phyloP scores from a whole-genome alignment of 2,797 vertebrate species.

The Scyliorhinus canicula region DNA sequence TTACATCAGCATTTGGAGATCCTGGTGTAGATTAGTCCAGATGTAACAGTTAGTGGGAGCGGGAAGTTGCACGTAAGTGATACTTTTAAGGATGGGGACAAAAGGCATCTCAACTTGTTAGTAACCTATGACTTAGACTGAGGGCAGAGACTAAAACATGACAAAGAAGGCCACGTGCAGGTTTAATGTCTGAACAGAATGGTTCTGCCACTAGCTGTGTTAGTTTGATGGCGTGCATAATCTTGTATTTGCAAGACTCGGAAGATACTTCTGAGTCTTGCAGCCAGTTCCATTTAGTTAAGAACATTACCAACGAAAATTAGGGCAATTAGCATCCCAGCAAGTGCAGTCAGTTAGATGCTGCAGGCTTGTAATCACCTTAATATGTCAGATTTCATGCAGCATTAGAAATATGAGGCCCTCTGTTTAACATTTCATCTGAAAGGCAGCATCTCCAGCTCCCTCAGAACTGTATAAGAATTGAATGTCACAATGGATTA shows the following conservation, averaged over 20 bases:
- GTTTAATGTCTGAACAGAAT: neutral
- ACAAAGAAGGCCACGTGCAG: neutral
- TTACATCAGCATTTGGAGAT: neutral
- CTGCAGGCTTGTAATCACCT: neutral
- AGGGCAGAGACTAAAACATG: neutral
- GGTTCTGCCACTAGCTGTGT: neutral
- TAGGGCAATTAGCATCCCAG: neutral
- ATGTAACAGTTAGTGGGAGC: neutral
- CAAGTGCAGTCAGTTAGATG: neutral
- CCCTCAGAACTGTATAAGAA: too few relatives aligned
- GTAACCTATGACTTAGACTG: neutral
- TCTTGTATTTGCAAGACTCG: neutral
- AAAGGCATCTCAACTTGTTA: neutral
- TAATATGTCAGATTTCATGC: neutral
- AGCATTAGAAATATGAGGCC: neutral
- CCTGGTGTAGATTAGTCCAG: neutral
- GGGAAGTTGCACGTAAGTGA: neutral
- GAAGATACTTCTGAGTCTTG: neutral
- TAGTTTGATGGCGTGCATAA: neutral
- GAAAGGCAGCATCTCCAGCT: neutral
- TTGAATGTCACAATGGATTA: neutral
- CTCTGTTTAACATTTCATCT: neutral
- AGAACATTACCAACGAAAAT: neutral
- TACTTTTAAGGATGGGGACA: neutral
- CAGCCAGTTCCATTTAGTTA: neutral